Conservation (phyloP, 2,113 vertebrate species). For the Beaufortia kweichowensis region DNA sequence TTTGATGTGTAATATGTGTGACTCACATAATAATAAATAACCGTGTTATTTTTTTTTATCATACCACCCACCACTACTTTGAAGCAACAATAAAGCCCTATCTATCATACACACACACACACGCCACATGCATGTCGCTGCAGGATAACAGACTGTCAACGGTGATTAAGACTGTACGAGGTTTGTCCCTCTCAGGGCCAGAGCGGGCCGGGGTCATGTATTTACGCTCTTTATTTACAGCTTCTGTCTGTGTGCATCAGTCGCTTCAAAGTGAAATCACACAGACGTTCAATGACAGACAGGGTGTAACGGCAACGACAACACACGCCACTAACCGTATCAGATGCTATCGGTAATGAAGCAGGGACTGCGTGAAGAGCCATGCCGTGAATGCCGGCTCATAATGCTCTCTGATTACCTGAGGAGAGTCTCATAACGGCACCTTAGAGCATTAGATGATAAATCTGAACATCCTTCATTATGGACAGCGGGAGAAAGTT, state of each 20-base stretch:
- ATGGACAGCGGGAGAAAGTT: constrained; percentile 7
- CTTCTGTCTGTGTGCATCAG: constrained; percentile 60
- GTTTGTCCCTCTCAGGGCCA: constrained; percentile 50
- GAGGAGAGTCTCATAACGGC: neutral
- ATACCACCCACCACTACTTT: neutral
- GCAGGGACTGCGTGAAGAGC: neutral
- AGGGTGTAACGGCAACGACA: constrained; percentile 14
- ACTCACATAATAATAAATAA: neutral
- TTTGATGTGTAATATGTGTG: too few species aligned
- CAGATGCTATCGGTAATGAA: constrained; percentile 27
- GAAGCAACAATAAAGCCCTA: constrained; percentile 2
- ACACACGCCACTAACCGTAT: neutral
- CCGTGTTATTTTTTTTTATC: too few species aligned
- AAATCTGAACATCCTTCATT: constrained; percentile 5
- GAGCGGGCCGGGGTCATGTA: constrained; percentile 54
- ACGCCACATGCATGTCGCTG: constrained; percentile 45
- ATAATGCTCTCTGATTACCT: constrained; percentile 34
- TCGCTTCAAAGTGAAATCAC: constrained; percentile 16
- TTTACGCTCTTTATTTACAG: constrained; percentile 66
- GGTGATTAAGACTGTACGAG: constrained; percentile 56
- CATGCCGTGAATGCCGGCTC: constrained; percentile 1
- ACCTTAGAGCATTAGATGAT: neutral
- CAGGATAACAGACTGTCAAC: constrained; percentile 61
- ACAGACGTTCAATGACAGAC: constrained; percentile 12
- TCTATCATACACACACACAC: constrained; percentile 26